Base-by-base conservation (phyloP, 2,113 vertebrate species). In the Erythrolamprus reginae region DNA sequence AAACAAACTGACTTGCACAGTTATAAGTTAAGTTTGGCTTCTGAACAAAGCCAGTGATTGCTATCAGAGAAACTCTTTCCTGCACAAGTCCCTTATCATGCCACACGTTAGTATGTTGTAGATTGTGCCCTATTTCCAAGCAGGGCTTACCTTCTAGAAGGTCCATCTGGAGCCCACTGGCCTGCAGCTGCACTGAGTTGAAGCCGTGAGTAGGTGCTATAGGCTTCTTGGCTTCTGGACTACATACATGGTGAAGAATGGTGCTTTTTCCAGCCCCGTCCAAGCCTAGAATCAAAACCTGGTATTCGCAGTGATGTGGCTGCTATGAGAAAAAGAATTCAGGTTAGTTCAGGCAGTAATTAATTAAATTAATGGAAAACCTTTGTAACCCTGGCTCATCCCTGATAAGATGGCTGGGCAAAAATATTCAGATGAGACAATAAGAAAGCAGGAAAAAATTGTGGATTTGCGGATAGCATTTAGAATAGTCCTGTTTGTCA, bases 181-280 rank as follows among this genome's bases (percentile, higher is more conserved):
- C 94, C 7, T 89, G 95, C 77, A 99, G 95, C 84, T 97, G 97
- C 88, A 98, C 97, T 24, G 98, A 98, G 95, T 98, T 99, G 95
- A 99, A 99, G 92, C 98, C 98, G 1, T 96, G 95, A 38, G 98
- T 99, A 91, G 98, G 98, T 1, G 97, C 51, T 70, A 97, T 97
- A 88, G 5, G 87, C 19, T 96, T 94, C 56, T 93, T 95, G 26
- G 95, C 95, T 0, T 92, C 94, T 58, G 93, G 96, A 2, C 96
- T 96, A 1, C 96, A 97, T 88, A 99, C 92, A 65, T 97, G 96
- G 90, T 98, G 98, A 55, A 99, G 95, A 95, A 99, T 94, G 33
- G 98, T 98, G 97, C 98, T 99, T 95, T 99, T 99, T 53, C 98
- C 98, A 0, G 98, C 98, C 0, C 98, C 98, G 0, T 99, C 98